Base-by-base conservation (phyloP, 23 tunicate genomes). In the Pegea sp. region DNA sequence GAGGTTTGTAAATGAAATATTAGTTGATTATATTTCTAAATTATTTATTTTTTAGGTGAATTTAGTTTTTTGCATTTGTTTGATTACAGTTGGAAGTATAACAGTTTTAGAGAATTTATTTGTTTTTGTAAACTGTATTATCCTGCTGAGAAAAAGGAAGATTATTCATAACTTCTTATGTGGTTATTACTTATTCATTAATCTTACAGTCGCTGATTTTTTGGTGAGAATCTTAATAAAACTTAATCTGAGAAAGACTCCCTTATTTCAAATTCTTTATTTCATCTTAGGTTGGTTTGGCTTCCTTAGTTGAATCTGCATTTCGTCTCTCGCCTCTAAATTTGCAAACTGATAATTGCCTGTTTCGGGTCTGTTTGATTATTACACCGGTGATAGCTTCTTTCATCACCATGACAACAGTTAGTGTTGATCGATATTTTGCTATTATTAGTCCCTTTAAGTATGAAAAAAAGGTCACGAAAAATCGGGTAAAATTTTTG, bases 141-240 rank as follows among this genome's bases (percentile, higher is more conserved):
- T n/a, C n/a, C n/a, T n/a, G n/a, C n/a, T n/a, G n/a, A n/a, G n/a
- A n/a, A n/a, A n/a, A n/a, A n/a, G n/a, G n/a, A n/a, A n/a, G n/a
- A n/a, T n/a, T n/a, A n/a, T n/a, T n/a, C n/a, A n/a, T n/a, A n/a
- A n/a, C n/a, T n/a, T n/a, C n/a, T n/a, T n/a, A n/a, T n/a, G n/a
- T n/a, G 46, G 46, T 16, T 38, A 38, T 16, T 38, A 38, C 46
- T 38, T 38, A 16, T 38, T 11, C 46, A 38, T 79, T 13, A 79
- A 79, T 46, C 59, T 79, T 59, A 69, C 92, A 18, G n/a, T 70
- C 5, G 92, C 92, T 8, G 92, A 79, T 38, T 29, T 64, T 19
- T 59, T 70, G 23, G 92, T 79, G 43, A 70, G 92, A 8, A 8
- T 38, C 16, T 38, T 38, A 8, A 8, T 38, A 11, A 38, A 38